A percentile compares a stretch with the other conserved stretches of the same genome.
Conservation (phyloP, 2,113 vertebrate species). For the Ailurus styani region DNA sequence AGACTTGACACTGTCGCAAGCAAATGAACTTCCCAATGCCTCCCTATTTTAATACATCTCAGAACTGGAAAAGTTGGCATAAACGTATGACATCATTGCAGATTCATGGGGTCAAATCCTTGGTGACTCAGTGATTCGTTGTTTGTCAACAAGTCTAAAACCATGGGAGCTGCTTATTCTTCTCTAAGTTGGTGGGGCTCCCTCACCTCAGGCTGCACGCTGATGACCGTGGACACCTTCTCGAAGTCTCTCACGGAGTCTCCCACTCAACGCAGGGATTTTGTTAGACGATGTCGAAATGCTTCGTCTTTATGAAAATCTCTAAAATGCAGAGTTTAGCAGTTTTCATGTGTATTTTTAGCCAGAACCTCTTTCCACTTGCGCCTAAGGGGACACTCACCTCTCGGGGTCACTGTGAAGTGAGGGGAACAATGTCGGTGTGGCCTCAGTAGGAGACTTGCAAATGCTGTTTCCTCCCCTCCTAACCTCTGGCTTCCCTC, state of each 20-base stretch:
- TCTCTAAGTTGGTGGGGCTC: background rate
- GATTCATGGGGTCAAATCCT: background rate
- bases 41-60: background rate
- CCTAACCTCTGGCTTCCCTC: background rate
- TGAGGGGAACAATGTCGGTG: background rate
- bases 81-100: background rate
- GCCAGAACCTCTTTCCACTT: background rate
- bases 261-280: background rate
- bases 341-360: background rate
- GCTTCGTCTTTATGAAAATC: background rate
- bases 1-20: background rate
- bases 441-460: background rate
- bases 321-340: background rate
- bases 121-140: background rate
- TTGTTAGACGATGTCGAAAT: background rate
- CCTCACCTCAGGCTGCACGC: accelerated
- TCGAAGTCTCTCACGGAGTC: background rate
- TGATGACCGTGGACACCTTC: background rate
- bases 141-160: too few species aligned
- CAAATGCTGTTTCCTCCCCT: background rate
- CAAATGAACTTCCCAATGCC: background rate
- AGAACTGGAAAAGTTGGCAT: background rate
- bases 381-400: background rate
- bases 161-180: background rate
- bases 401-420: background rate